Evolutionary conservation across 2,797 vertebrate species (phyloP).

Genomic region (Enteromius radiatus): DNA sequence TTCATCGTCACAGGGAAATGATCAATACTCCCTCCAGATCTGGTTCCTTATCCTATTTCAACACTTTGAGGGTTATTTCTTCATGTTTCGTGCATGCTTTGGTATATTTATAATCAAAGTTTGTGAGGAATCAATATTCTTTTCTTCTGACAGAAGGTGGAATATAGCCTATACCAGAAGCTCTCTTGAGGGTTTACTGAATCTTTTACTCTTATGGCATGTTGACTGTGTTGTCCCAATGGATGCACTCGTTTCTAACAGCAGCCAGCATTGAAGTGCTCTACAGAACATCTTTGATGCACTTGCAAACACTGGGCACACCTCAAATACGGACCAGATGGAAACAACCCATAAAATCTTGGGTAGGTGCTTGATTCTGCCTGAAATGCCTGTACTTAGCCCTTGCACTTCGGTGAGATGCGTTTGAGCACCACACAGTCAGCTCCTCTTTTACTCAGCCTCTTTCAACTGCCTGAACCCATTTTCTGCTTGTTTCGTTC

Average conservation of each 20-base stretch:
- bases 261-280: neutral
- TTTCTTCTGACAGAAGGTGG: slow-evolving; percentile 3
- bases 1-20: slow-evolving; percentile 17
- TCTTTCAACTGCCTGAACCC: slow-evolving; percentile 49
- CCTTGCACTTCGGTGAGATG: neutral
- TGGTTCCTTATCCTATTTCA: slow-evolving; percentile 9
- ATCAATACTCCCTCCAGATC: slow-evolving; percentile 25
- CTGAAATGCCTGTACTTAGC: slow-evolving; percentile 40
- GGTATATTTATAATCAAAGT: slow-evolving; percentile 18
- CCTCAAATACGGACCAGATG: slow-evolving; percentile 1
- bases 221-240: slow-evolving; percentile 11
- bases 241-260: slow-evolving; percentile 2
- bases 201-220: slow-evolving; percentile 4
- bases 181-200: slow-evolving; percentile 6
- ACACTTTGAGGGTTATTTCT: slow-evolving; percentile 15
- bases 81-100: slow-evolving; percentile 14
- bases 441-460: slow-evolving; percentile 17
- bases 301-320: neutral
- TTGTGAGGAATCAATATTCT: slow-evolving; percentile 20
- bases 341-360: slow-evolving; percentile 41
- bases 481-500: slow-evolving; percentile 51
- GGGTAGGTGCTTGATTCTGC: slow-evolving; percentile 23
- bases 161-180: neutral
- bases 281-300: slow-evolving; percentile 19
- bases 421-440: slow-evolving; percentile 20